phyloP scores from a whole-genome alignment of 2,113 vertebrate species.

The Calidris pugnax region DNA sequence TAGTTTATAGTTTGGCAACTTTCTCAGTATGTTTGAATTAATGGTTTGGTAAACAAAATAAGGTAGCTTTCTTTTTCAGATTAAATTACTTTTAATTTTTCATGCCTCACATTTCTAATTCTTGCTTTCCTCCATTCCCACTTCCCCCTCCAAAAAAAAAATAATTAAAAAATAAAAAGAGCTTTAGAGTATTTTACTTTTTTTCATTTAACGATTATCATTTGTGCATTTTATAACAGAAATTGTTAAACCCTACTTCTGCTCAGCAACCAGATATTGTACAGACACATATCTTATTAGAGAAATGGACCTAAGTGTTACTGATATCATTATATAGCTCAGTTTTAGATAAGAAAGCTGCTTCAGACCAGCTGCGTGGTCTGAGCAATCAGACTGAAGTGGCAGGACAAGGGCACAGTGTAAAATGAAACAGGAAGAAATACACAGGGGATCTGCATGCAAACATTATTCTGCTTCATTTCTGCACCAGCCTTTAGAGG shows the following conservation, averaged over 20 bases:
- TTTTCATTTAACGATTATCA: not conserved
- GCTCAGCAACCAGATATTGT: not conserved
- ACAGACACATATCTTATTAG: not conserved
- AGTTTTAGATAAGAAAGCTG: constrained; percentile 37
- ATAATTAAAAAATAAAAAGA: not conserved
- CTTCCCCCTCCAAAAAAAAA: too few species aligned
- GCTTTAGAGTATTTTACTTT: not conserved
- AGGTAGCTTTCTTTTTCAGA: not conserved
- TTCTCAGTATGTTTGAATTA: not conserved
- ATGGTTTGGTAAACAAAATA: constrained; percentile 4
- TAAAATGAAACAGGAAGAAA: constrained; percentile 61
- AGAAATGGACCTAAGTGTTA: not conserved
- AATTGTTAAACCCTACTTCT: constrained; percentile 9
- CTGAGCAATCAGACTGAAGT: constrained; percentile 27
- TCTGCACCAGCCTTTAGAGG: constrained; percentile 64
- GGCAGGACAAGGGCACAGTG: constrained; percentile 25
- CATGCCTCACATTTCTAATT: not conserved
- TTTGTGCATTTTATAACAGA: constrained; percentile 10
- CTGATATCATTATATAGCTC: not conserved
- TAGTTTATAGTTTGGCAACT: constrained; percentile 3
- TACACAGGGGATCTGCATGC: constrained; percentile 44
- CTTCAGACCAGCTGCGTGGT: constrained; percentile 10
- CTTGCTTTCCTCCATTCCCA: not conserved
- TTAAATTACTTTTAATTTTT: not conserved
- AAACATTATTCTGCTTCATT: constrained; percentile 64